phyloP scores from a whole-genome alignment of 2,113 vertebrate genomes.

The Machaerirhynchus nigripectus region DNA sequence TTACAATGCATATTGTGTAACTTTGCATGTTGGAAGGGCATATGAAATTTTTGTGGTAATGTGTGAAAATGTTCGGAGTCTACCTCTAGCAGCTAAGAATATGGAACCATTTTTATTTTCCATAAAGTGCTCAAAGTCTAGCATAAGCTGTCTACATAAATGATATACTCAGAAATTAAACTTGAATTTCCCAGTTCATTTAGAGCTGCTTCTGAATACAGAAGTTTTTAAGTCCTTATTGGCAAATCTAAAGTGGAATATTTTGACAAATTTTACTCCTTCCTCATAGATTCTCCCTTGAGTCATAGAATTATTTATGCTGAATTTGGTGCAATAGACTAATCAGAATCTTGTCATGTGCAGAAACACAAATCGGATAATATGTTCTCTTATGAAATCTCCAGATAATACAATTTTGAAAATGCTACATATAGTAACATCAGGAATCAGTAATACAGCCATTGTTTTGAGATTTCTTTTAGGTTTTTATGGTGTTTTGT shows the following conservation, averaged over 20 bases:
- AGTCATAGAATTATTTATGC: neutral
- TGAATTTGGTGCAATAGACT: neutral
- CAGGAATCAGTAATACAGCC: neutral
- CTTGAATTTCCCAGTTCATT: neutral
- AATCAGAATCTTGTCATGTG: conserved; percentile 51
- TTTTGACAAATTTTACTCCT: neutral
- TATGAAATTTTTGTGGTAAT: neutral
- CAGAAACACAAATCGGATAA: conserved; percentile 36
- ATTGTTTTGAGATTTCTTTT: neutral
- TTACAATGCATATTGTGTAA: neutral
- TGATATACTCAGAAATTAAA: neutral
- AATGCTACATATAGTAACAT: neutral
- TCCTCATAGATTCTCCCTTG: neutral
- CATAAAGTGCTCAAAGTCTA: neutral
- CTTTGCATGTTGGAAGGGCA: neutral
- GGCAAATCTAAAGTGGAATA: neutral
- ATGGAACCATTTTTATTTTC: neutral
- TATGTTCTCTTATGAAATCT: neutral
- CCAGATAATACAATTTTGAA: neutral
- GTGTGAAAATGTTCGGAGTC: neutral
- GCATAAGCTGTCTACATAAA: neutral
- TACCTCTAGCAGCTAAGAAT: neutral
- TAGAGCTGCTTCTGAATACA: neutral
- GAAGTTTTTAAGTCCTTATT: neutral
- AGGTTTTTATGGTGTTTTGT: neutral